These are phyloP conservation scores for Drosophila greeni DNA, from an alignment of 2,888 invertebrate genomes.

Conservation along the genomic window DNA sequence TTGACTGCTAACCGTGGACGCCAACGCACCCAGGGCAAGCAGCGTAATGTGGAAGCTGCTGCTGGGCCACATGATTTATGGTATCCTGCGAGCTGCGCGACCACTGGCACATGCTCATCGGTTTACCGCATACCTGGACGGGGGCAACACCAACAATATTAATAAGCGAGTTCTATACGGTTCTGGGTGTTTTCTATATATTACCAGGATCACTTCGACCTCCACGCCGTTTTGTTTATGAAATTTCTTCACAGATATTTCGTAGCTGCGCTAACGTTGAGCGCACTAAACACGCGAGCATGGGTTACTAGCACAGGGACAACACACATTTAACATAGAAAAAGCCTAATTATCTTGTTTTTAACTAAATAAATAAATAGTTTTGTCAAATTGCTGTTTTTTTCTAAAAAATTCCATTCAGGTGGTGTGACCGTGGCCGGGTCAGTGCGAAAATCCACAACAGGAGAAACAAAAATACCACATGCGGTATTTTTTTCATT, in stretches of 20 bases:
- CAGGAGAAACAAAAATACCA: neutral
- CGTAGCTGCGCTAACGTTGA: neutral
- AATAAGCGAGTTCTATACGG: no score
- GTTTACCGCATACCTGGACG: constrained; percentile 26
- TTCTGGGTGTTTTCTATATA: neutral
- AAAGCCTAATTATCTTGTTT: neutral
- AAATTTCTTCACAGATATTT: constrained; percentile 27
- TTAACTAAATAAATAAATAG: constrained; percentile 21
- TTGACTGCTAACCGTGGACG: constrained; percentile 47
- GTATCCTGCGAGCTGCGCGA: constrained; percentile 7
- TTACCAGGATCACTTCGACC: constrained; percentile 26
- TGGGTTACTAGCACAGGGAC: constrained; percentile 1
- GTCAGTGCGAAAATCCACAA: neutral
- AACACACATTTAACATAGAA: constrained; percentile 4
- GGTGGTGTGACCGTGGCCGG: constrained; percentile 3
- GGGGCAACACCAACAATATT: neutral
- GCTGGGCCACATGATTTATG: constrained; percentile 34
- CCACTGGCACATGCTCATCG: constrained; percentile 38
- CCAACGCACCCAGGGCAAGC: constrained; percentile 28
- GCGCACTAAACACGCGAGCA: neutral
- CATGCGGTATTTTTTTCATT: neutral
- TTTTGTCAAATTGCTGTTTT: constrained; percentile 19
- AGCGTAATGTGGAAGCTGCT: constrained; percentile 29
- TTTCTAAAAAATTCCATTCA: constrained; percentile 20
- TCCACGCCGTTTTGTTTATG: constrained; percentile 35